A percentile compares a stretch with the other conserved stretches of the same genome.
Evolutionary conservation across 2,797 vertebrate species (phyloP).

Genomic region (Macropodus opercularis): DNA sequence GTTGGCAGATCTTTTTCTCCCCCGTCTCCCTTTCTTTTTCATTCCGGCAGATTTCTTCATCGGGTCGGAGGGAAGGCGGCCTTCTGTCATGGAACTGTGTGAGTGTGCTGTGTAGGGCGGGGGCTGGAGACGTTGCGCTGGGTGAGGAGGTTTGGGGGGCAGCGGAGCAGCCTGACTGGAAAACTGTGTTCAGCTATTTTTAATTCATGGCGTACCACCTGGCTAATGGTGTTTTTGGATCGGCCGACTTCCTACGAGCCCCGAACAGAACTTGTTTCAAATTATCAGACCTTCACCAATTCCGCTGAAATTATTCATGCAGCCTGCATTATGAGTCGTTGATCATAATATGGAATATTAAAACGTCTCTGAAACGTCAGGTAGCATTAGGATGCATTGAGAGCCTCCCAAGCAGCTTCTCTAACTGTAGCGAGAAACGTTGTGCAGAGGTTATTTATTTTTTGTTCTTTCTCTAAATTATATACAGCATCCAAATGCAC

Average conservation of each 20-base stretch:
- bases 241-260: constrained; percentile 71
- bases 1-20: constrained; percentile 45
- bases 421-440: constrained; percentile 16
- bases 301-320: constrained; percentile 79
- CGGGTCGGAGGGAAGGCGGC: constrained; percentile 56
- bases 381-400: constrained; percentile 64
- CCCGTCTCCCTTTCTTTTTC: constrained; percentile 36
- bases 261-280: constrained; percentile 76
- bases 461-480: neutral
- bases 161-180: constrained; percentile 85
- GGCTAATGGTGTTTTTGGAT: constrained; percentile 97
- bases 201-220: constrained; percentile 94
- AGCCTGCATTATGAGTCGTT: constrained; percentile 72
- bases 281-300: constrained; percentile 75
- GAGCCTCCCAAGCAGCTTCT: constrained; percentile 53
- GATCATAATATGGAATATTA: constrained; percentile 79
- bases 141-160: constrained; percentile 11
- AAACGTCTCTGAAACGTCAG: constrained; percentile 73
- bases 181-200: constrained; percentile 96
- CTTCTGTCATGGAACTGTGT: constrained; percentile 67
- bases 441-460: neutral
- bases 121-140: constrained; percentile 15
- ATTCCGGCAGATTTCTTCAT: constrained; percentile 63
- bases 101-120: constrained; percentile 17
- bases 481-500: neutral